Evolutionary conservation across 2,888 invertebrate species (phyloP).

Genomic region (Cephus runcator): DNA sequence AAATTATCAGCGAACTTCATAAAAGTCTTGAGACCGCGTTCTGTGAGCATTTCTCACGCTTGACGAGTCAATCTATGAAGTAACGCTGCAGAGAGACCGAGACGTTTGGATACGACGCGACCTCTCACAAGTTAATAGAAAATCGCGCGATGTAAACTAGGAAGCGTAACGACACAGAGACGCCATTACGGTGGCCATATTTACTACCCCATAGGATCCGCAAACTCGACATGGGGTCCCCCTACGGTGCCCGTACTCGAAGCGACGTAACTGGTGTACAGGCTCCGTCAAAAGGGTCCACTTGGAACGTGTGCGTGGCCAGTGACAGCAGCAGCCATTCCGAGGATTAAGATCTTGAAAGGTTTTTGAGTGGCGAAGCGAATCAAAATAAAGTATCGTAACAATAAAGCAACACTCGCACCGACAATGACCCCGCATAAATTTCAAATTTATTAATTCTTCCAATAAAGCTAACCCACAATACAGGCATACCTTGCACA

Average conservation of each 20-base stretch:
- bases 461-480: neutral
- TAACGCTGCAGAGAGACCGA: too few species aligned
- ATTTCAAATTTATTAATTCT: neutral
- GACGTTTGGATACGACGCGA: too few species aligned
- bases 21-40: too few species aligned
- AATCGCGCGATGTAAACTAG: neutral
- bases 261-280: constrained; percentile 49
- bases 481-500: neutral
- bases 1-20: neutral
- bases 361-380: neutral
- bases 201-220: constrained; percentile 52
- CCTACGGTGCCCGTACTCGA: constrained; percentile 48
- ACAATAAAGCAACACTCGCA: neutral
- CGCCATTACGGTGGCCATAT: constrained; percentile 64
- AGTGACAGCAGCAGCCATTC: neutral
- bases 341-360: neutral
- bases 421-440: neutral
- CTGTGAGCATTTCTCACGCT: too few species aligned
- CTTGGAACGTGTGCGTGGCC: neutral
- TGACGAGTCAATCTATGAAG: too few species aligned
- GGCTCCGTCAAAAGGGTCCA: constrained; percentile 37
- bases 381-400: neutral
- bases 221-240: constrained; percentile 40
- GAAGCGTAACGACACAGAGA: constrained; percentile 25
- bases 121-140: neutral